These are phyloP conservation scores for Graptemys geographica DNA, from an alignment of 2,797 vertebrate species.

Conservation along the genomic window DNA sequence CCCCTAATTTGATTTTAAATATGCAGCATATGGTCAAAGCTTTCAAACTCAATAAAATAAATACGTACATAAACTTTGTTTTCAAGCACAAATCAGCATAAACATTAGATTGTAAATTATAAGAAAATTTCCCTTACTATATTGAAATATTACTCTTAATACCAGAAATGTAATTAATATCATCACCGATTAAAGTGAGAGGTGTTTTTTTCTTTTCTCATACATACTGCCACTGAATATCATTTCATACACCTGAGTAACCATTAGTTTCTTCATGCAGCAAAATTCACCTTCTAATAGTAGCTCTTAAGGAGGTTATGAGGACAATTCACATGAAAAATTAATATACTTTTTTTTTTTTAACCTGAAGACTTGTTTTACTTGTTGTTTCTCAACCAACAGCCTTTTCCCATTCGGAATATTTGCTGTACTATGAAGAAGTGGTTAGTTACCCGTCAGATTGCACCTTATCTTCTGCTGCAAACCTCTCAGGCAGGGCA, in stretches of 20 bases:
- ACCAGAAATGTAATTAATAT: conserved; percentile 28
- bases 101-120: background rate
- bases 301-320: conserved; percentile 69
- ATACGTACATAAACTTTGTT: background rate
- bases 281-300: conserved; percentile 55
- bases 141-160: conserved; percentile 20
- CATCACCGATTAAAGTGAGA: background rate
- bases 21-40: background rate
- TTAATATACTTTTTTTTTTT: conserved; percentile 65
- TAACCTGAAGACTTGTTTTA: conserved; percentile 64
- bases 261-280: conserved; percentile 40
- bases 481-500: conserved; percentile 75
- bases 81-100: background rate
- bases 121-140: background rate
- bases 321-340: conserved; percentile 77
- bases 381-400: conserved; percentile 69
- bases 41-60: background rate
- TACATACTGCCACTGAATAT: conserved; percentile 11
- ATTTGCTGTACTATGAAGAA: conserved; percentile 68
- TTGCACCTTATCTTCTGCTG: conserved; percentile 67
- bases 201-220: background rate
- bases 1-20: background rate
- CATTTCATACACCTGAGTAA: conserved; percentile 40
- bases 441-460: conserved; percentile 70
- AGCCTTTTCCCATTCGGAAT: conserved; percentile 70